Conservation (phyloP, 2,797 vertebrate species). For the Leptodactylus fallax region DNA sequence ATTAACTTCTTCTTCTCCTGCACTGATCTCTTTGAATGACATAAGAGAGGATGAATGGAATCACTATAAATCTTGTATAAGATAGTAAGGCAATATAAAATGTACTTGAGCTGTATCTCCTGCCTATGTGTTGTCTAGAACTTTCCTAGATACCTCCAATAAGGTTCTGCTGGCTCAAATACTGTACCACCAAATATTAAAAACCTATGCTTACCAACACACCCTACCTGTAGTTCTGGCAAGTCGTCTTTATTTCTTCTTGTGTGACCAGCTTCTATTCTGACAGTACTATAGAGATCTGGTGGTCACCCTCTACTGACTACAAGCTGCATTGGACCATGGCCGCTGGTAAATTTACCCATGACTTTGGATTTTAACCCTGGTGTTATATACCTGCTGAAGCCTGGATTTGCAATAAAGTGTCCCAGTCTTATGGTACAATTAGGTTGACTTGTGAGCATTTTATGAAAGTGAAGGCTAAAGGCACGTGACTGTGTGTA, state of each 20-base stretch:
- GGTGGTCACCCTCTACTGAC: neutral
- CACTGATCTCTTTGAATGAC: constrained; percentile 4
- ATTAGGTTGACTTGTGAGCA: too few species aligned
- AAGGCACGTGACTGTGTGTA: too few species aligned
- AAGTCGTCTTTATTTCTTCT: neutral
- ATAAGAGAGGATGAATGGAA: constrained; percentile 1
- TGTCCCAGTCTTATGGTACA: too few species aligned
- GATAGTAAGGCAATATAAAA: neutral
- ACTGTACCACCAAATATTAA: neutral
- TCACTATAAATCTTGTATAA: neutral
- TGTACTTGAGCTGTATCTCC: neutral
- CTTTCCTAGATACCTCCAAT: too few species aligned
- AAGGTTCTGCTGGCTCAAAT: too few species aligned
- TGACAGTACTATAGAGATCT: neutral
- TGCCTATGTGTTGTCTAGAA: too few species aligned
- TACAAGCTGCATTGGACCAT: neutral
- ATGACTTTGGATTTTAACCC: neutral
- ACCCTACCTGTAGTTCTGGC: neutral
- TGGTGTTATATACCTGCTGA: neutral
- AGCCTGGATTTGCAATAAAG: neutral
- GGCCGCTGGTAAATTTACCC: neutral
- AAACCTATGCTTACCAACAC: neutral
- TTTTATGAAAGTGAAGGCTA: too few species aligned
- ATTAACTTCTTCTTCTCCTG: constrained; percentile 27
- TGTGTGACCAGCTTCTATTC: neutral